A percentile compares a stretch with the other conserved stretches of the same genome.
These are phyloP conservation scores for Kryptolebias marmoratus DNA, from an alignment of 2,113 vertebrate genomes.

Conservation along the genomic window DNA sequence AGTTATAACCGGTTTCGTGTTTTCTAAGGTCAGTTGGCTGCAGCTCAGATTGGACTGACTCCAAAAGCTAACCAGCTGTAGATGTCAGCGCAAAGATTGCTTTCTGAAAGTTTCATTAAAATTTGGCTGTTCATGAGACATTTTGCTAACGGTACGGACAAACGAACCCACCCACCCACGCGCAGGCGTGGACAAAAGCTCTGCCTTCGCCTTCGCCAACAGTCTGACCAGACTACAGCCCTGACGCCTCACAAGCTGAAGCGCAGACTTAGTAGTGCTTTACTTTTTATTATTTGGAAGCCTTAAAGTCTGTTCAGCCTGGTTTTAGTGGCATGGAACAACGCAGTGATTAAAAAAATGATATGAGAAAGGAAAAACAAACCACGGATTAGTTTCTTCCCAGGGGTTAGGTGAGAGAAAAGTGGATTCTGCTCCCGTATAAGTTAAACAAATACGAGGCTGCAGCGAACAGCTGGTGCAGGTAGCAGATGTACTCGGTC, in stretches of 20 bases:
- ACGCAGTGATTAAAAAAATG: not conserved
- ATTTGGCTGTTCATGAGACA: no score
- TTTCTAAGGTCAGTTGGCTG: no score
- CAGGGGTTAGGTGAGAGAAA: constrained; percentile 1
- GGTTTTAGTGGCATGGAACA: not conserved
- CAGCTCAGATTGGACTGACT: no score
- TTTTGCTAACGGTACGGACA: no score
- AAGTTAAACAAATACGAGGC: constrained; percentile 6
- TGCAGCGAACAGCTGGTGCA: not conserved
- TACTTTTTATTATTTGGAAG: not conserved
- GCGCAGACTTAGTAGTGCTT: not conserved
- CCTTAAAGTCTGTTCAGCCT: constrained; percentile 2
- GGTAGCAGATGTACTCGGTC: not conserved
- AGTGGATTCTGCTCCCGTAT: not conserved
- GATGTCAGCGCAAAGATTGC: no score
- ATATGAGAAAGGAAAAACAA: not conserved
- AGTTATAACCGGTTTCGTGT: no score
- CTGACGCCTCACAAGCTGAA: constrained; percentile 17
- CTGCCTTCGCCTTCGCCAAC: not conserved
- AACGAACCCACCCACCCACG: no score
- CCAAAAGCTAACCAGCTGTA: no score
- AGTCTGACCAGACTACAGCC: constrained; percentile 32
- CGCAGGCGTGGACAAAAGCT: no score
- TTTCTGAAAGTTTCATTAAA: no score
- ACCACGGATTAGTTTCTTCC: not conserved